A percentile compares a stretch with the other conserved stretches of the same genome.
These are phyloP conservation scores for Tortrix viridana DNA, from an alignment of 2,888 invertebrate genomes.

Conservation along the genomic window DNA sequence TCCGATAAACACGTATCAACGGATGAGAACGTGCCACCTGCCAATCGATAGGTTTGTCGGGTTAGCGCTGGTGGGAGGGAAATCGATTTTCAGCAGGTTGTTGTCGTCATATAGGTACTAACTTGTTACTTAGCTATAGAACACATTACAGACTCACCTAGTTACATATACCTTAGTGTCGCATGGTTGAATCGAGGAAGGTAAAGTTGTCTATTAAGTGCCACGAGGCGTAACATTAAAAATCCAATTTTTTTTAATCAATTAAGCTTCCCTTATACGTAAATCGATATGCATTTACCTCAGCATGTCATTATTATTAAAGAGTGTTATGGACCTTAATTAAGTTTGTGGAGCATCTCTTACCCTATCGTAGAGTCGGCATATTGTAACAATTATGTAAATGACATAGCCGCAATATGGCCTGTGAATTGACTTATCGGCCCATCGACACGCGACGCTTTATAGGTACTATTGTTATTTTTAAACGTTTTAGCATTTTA, in stretches of 20 bases:
- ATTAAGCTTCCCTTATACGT: no score
- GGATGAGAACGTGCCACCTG: not conserved
- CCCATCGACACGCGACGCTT: conserved; percentile 77
- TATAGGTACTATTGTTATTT: conserved; percentile 60
- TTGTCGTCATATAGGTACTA: not conserved
- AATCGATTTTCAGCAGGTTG: conserved; percentile 33
- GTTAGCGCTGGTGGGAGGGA: conserved; percentile 24
- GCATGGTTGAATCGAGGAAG: no score
- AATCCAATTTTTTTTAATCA: no score
- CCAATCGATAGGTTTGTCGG: conserved; percentile 5
- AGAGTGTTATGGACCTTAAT: conserved; percentile 26
- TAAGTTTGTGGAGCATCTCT: conserved; percentile 29
- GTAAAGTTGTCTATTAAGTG: no score
- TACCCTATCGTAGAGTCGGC: conserved; percentile 40
- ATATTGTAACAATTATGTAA: conserved; percentile 76
- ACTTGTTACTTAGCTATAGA: not conserved
- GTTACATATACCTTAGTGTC: no score
- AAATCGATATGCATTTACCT: not conserved
- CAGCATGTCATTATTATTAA: not conserved
- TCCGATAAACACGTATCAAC: not conserved
- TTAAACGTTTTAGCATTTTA: conserved; percentile 54
- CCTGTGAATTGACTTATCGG: conserved; percentile 76
- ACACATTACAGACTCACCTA: no score
- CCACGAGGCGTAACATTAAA: no score
- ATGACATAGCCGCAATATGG: conserved; percentile 81